These are phyloP conservation scores for Adelges cooleyi DNA, from an alignment of 1,140 invertebrate species.

Conservation along the genomic window DNA sequence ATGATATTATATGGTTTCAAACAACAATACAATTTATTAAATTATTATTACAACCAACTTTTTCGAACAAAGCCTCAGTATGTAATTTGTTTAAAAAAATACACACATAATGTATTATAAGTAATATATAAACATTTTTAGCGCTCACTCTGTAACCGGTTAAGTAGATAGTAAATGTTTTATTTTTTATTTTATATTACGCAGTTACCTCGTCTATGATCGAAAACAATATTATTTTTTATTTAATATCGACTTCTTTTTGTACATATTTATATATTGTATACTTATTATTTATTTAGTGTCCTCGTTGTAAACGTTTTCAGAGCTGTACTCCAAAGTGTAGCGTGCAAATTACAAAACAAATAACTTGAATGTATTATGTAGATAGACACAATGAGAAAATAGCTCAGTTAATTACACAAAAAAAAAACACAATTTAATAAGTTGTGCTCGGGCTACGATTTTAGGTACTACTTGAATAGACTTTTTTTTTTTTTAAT, in stretches of 20 bases:
- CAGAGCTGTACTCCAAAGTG: background rate
- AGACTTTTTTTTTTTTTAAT: conserved; percentile 15
- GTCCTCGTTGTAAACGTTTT: background rate
- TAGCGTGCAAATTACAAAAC: background rate
- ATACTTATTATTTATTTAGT: conserved; percentile 9
- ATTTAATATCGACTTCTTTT: background rate
- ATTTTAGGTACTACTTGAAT: conserved; percentile 9
- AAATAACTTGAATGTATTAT: background rate
- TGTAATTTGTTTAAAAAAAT: no score
- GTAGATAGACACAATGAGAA: background rate
- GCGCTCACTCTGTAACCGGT: background rate
- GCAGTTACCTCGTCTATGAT: conserved; percentile 17
- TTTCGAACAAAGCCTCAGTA: no score
- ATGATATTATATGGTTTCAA: background rate
- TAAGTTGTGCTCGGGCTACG: background rate
- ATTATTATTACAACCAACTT: background rate
- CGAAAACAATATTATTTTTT: background rate
- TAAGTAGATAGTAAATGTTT: background rate
- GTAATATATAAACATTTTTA: background rate
- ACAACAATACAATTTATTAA: no score
- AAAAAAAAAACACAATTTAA: background rate
- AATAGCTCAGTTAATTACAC: background rate
- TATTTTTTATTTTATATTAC: background rate
- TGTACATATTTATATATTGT: background rate
- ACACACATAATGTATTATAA: no score